Base-by-base conservation (phyloP, 2,113 vertebrate species). In the Scomber japonicus region DNA sequence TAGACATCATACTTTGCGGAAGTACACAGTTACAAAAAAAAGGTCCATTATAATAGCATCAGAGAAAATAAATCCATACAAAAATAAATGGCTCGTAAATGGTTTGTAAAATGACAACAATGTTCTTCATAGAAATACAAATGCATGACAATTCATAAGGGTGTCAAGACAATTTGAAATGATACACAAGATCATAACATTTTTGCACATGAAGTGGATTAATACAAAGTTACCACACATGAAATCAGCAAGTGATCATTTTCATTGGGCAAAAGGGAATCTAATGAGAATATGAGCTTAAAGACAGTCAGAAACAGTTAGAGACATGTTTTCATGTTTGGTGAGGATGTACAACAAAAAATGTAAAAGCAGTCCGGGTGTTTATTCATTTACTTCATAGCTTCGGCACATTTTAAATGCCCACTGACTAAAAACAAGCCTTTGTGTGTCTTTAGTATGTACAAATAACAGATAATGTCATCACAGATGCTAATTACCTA, bases 71-170 rank as follows among this genome's bases (percentile, higher is more conserved):
- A 83, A 87, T 82, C 60, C 86, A 83, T 89, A 92, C 76, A 93
- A 94, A 93, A 92, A 94, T 93, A 91, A 93, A 93, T 87, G 90
- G 90, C 87, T 94, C 72, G 56, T 76, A 86, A 88, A 87, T 1
- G 50, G 81, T 84, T 87, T 88, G 78, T 81, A 88, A 89, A 90
- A 92, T 81, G 70, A 87, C 62, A 86, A 88, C 64, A 81, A 87
- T 45, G 84, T 85, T 83, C 77, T 87, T 86, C 49, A 71, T 88
- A 85, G 89, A 87, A 89, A 87, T 72, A 85, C 60, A 89, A 79
- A 87, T 45, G 61, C 53, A 82, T 44, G 49, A 88, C n/a, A 54
- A 87, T 88, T 91, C 57, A 87, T 78, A 77, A 64, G 66, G 17
- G 75, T 63, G 61, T 66, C 63, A 77, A 21, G 61, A 16, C 46